A percentile compares a stretch with the other conserved stretches of the same genome.
Evolutionary conservation across 2,113 vertebrate species (phyloP).

Genomic region (Pelmatolapia mariae): DNA sequence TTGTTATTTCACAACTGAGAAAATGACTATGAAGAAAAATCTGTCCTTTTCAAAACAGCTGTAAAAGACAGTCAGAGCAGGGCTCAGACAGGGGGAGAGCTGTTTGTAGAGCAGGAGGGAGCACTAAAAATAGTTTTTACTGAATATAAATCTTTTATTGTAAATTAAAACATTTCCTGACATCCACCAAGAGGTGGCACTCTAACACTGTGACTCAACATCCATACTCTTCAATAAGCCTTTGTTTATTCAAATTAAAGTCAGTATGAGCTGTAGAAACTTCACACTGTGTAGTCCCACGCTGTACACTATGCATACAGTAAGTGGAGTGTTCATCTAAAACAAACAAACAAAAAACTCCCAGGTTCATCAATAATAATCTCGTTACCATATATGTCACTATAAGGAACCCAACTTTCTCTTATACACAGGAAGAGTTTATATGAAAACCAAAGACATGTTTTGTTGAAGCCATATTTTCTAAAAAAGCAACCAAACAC

Average conservation of each 20-base stretch:
- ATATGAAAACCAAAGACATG: not conserved
- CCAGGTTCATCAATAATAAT: not conserved
- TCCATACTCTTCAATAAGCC: not conserved
- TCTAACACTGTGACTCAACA: not conserved
- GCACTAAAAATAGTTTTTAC: not conserved
- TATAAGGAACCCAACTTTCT: not conserved
- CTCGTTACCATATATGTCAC: not conserved
- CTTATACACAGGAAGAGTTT: not conserved
- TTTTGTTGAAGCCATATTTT: not conserved
- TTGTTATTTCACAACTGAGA: not conserved
- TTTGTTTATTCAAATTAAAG: not conserved
- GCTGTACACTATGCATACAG: not conserved
- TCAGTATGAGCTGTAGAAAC: not conserved
- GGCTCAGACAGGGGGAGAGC: not conserved
- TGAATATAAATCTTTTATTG: not conserved
- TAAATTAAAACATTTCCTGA: not conserved
- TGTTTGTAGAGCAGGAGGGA: not conserved
- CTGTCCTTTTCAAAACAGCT: not conserved
- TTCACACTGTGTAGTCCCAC: not conserved
- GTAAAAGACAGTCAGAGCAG: not conserved
- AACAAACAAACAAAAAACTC: not conserved
- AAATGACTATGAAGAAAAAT: not conserved
- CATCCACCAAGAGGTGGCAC: conserved; percentile 12
- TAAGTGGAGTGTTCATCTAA: not conserved
- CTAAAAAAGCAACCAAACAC: not conserved